Evolutionary conservation across 2,797 vertebrate genomes (phyloP).

Genomic region (Lepilemur septentrionalis): DNA sequence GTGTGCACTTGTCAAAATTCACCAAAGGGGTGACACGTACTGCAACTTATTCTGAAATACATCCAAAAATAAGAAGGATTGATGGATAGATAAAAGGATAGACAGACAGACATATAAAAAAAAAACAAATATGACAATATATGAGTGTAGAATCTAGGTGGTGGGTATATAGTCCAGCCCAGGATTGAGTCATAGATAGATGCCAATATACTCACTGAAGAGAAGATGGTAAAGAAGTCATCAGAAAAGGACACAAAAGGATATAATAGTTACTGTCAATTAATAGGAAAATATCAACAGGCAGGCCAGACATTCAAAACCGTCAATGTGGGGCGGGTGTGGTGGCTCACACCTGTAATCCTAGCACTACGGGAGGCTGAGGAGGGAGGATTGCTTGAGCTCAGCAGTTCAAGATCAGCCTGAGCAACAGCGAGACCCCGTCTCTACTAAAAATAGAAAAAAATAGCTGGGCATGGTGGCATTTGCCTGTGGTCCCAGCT

Average conservation of each 20-base stretch:
- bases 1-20: not conserved
- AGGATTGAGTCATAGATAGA: not conserved
- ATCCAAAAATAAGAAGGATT: slow-evolving; percentile 27
- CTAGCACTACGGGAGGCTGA: no score
- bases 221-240: not conserved
- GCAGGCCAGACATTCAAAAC: not conserved
- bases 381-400: no score
- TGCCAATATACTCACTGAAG: not conserved
- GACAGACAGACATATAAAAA: not conserved
- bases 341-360: no score
- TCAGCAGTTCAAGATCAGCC: no score
- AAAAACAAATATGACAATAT: slow-evolving; percentile 28
- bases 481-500: no score
- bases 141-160: not conserved
- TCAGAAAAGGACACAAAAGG: not conserved
- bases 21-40: not conserved
- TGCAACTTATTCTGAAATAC: slow-evolving; percentile 2
- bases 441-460: no score
- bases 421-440: no score
- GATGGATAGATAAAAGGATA: not conserved
- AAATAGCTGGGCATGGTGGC: no score
- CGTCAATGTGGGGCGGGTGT: no score
- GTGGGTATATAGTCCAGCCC: not conserved
- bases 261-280: not conserved
- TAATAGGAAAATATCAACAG: not conserved